Evolutionary conservation across 2,113 vertebrate genomes (phyloP).

Genomic region (Pseudonaja textilis): DNA sequence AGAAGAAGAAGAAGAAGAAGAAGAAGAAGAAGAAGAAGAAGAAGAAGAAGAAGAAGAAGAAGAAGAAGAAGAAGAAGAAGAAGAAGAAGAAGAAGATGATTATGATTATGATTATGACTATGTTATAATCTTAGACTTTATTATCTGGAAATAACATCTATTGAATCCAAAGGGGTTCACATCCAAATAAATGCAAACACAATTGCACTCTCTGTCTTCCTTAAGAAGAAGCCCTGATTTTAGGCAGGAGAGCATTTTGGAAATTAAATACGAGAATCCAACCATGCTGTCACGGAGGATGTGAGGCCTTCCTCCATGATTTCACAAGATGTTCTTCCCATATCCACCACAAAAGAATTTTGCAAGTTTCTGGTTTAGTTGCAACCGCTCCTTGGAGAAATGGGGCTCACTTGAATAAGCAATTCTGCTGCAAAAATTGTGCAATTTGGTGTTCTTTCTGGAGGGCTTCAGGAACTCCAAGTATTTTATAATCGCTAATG

Average conservation of each 20-base stretch:
- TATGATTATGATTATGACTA: no score
- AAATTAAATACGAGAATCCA: neutral
- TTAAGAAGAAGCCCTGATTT: neutral
- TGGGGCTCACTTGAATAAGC: neutral
- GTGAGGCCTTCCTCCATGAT: no score
- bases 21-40: no score
- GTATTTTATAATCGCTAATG: neutral
- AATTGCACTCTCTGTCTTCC: neutral
- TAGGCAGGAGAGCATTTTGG: neutral
- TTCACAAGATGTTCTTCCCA: neutral
- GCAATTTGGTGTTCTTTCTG: neutral
- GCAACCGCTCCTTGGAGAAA: constrained; percentile 10
- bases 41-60: no score
- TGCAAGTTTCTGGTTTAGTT: constrained; percentile 24
- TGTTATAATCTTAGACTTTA: neutral
- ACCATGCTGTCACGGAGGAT: neutral
- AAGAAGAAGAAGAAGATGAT: no score
- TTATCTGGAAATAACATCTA: neutral
- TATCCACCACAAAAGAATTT: neutral
- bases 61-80: no score
- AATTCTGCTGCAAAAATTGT: neutral
- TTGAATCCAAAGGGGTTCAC: neutral
- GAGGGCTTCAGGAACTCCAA: neutral
- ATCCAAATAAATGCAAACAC: neutral
- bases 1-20: no score